Base-by-base conservation (phyloP, 1,140 invertebrate genomes). In the Sinonovacula constricta region DNA sequence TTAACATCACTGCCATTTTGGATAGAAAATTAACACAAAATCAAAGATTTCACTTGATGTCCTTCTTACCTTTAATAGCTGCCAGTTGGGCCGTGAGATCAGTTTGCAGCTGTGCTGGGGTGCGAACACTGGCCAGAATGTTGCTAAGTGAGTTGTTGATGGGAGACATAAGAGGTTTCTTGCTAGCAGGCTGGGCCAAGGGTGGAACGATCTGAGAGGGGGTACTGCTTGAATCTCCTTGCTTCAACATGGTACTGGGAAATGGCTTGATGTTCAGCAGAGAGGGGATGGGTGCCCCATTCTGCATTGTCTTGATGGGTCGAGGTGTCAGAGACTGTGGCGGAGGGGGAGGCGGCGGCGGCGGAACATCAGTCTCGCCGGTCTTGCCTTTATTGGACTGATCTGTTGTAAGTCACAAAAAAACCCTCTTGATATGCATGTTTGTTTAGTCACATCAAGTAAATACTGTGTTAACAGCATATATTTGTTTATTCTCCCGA, bases 11-110 rank as follows among this genome's bases (percentile, higher is more conserved):
- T n/a, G n/a, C n/a, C n/a, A n/a, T n/a, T n/a, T n/a, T n/a, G n/a
- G n/a, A n/a, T n/a, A n/a, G n/a, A n/a, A n/a, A n/a, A n/a, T n/a
- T n/a, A n/a, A n/a, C n/a, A n/a, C n/a, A n/a, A n/a, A n/a, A n/a
- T n/a, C n/a, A n/a, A n/a, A n/a, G n/a, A n/a, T n/a, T n/a, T n/a
- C n/a, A n/a, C n/a, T n/a, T n/a, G n/a, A n/a, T n/a, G n/a, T 45
- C 18, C 39, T 7, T 18, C 51, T 53, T 57, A 76, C 72, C 72
- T 76, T 76, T 76, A 5, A 76, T 66, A 28, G 72, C 72, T n/a
- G 62, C 72, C 15, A 76, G 53, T 31, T 76, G 72, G 28, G 62
- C 72, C 12, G 51, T 76, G 72, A 76, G 72, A 76, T 76, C 72
- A 66, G 63, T 76, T 30, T 76, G 72, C 5, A 76, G 15, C 33